Base-by-base conservation (phyloP, 2,113 vertebrate species). In the Cheirogaleus medius region DNA sequence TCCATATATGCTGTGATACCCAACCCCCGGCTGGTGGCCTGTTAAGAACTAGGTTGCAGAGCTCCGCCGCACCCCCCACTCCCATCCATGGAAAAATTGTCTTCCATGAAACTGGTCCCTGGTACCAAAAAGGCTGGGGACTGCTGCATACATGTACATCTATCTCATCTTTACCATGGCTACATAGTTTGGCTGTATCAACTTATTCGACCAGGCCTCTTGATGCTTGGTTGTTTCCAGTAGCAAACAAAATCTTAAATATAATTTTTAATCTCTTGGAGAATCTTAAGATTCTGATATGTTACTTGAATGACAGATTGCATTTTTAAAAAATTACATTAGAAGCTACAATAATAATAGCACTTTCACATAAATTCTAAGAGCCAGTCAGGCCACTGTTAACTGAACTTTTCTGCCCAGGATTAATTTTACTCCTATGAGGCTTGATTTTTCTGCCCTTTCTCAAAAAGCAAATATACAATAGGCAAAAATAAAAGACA, bases 341-440 rank as follows among this genome's bases (percentile, higher is more conserved):
- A 95, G 58, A 76, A 69, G 17, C 2, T 81, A 78, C 6, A 90
- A 71, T 74, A 97, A 44, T 49, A 87, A 52, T 0, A 88, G 18
- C 11, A 88, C 21, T 91, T 95, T 97, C n/a, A 96, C 12, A 94
- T 92, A 90, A 56, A 96, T 87, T 64, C 12, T 90, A 87, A 84
- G 18, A 78, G 52, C 37, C 21, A 92, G 54, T 71, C 14, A 78
- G 66, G 84, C 39, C 34, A 85, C n/a, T 87, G 29, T 23, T 69
- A 29, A 29, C 27, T 95, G 73, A 44, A 66, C 8, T 92, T 95
- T 68, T 85, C 37, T 94, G 20, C 34, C 29, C 23, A 34, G 11
- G 42, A 85, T 4, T 91, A 95, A 85, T 78, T 96, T 96, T 73
- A 97, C 14, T 87, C 14, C 92, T 0, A 2, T 71, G 12, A 80